These are phyloP conservation scores for Stenolophus ochropezus DNA, from an alignment of 2,888 invertebrate species.

Conservation along the genomic window DNA sequence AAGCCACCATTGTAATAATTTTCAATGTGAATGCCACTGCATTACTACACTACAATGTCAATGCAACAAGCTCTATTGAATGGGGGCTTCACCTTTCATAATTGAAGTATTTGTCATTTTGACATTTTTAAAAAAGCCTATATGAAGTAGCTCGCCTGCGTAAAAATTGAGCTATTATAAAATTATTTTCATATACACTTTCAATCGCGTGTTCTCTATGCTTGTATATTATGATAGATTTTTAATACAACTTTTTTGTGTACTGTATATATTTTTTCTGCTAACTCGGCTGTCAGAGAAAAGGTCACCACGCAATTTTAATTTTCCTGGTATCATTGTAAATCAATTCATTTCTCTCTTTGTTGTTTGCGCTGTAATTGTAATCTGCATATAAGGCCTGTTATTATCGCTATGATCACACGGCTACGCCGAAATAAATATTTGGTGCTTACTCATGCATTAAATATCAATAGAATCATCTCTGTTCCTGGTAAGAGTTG, in stretches of 20 bases:
- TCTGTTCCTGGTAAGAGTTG: background rate
- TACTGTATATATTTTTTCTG: constrained; percentile 9
- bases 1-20: no score
- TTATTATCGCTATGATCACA: background rate
- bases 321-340: background rate
- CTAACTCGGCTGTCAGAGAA: background rate
- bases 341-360: constrained; percentile 31
- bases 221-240: background rate
- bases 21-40: no score
- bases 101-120: no score
- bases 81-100: no score
- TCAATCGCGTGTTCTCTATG: background rate
- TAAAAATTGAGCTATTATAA: constrained; percentile 5
- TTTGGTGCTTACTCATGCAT: constrained; percentile 3
- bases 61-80: no score
- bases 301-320: constrained; percentile 8
- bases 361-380: constrained; percentile 13
- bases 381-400: background rate
- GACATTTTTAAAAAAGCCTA: no score
- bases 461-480: background rate
- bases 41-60: no score
- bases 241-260: constrained; percentile 11
- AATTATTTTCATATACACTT: background rate
- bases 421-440: background rate
- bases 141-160: no score